Percentiles rank a stretch among this genome's conserved stretches.
Conservation (phyloP, 1,140 invertebrate species). For the Drosophila sechellia region DNA sequence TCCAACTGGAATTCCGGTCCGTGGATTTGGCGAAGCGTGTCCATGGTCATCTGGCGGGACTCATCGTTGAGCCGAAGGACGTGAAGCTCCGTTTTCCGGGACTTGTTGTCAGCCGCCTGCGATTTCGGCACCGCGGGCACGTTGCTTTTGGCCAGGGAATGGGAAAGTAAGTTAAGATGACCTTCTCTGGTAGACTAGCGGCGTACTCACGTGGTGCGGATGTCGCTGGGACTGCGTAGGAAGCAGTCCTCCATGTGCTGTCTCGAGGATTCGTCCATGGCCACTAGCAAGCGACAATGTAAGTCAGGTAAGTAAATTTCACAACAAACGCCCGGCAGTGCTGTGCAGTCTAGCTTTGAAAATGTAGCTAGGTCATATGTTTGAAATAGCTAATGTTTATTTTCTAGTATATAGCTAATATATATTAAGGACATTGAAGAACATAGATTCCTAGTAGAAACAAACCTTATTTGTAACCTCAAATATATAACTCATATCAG, state of each 20-base stretch:
- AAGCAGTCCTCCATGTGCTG: constrained; percentile 86
- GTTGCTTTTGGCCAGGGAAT: constrained; percentile 37
- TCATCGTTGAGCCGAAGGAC: constrained; percentile 88
- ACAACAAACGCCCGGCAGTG: constrained; percentile 23
- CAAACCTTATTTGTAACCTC: no score
- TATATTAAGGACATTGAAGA: no score
- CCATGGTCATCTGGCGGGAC: constrained; percentile 88
- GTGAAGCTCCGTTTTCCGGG: constrained; percentile 89
- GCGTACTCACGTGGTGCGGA: constrained; percentile 85
- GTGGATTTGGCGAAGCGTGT: constrained; percentile 89
- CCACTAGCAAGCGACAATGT: not conserved
- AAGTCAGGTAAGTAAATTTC: constrained; percentile 35
- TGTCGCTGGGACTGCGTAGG: constrained; percentile 85
- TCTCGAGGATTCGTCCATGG: constrained; percentile 84
- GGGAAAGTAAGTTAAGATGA: not conserved
- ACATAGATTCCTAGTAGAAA: not conserved
- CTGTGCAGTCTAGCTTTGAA: not conserved
- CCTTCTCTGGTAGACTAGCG: not conserved
- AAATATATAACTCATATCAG: no score
- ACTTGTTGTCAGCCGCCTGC: constrained; percentile 78
- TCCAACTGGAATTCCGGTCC: constrained; percentile 87
- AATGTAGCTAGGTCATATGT: not conserved
- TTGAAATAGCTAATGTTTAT: not conserved
- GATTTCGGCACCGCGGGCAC: constrained; percentile 52
- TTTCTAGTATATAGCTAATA: not conserved